Base-by-base conservation (phyloP, 1,140 invertebrate species). In the Saccostrea glomerata region DNA sequence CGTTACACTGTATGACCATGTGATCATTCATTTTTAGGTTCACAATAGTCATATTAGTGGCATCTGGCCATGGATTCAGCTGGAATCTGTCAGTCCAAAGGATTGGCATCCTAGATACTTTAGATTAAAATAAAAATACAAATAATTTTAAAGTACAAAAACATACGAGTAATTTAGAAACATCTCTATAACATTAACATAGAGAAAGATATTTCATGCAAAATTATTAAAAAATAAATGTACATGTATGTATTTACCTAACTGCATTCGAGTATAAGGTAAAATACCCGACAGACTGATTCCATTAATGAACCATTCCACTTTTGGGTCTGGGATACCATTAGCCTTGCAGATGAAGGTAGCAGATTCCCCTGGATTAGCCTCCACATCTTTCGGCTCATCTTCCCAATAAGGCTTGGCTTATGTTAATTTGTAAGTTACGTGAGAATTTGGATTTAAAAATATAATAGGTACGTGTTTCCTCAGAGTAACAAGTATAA, bases 1-100 rank as follows among this genome's bases (percentile, higher is more conserved):
- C 99, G 95, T 99, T 99, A 95, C 99, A 99, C 82, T 99, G 98
- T 93, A 99, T 98, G 95, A 99, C 99, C 88, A 98, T 98, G 11
- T 98, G 99, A 95, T 99, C 99, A 66, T 96, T 92, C 94, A 98
- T 98, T n/a, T 96, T 96, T 25, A 99, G 95, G 91, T 97, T 97
- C 17, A 97, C 96, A 89, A 99, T 98, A 2, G 97, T 96, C 70
- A 99, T 97, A 56, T 96, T 97, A 93, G 98, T 94, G 63, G 94
- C 86, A 94, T 96, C 86, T 94, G 94, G 90, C 93, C n/a, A n/a
- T n/a, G n/a, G n/a, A n/a, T 95, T 87, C 96, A 96, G n/a, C n/a
- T n/a, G 82, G 98, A 96, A 0, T 96, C 95, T 96, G 98, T 98
- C 0, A 95, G 95, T 17, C 96, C 96, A 1, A 97, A 97, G 94